These are phyloP conservation scores for Lasiurus cinereus DNA, from an alignment of 2,113 vertebrate genomes.

Conservation along the genomic window DNA sequence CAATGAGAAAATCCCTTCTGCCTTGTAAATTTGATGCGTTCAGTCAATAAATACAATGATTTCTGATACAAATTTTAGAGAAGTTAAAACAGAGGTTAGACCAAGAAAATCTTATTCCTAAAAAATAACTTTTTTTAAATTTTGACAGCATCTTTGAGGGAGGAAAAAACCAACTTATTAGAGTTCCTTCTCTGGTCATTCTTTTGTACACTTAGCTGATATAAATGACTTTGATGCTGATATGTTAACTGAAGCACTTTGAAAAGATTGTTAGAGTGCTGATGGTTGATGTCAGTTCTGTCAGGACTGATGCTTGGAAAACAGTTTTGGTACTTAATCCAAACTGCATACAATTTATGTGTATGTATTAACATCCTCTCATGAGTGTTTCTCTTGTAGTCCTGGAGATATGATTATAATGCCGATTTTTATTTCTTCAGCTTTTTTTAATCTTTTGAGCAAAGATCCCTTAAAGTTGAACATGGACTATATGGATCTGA, in stretches of 20 bases:
- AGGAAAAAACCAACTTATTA: neutral
- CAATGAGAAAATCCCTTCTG: conserved; percentile 24
- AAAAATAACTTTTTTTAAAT: conserved; percentile 52
- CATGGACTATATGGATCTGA: neutral
- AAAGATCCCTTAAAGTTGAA: conserved; percentile 29
- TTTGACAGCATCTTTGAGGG: conserved; percentile 16
- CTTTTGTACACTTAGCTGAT: conserved; percentile 8
- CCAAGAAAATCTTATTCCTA: conserved; percentile 56
- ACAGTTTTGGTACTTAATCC: conserved; percentile 45
- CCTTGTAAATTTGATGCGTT: conserved; percentile 43
- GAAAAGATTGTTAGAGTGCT: conserved; percentile 36
- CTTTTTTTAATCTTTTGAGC: conserved; percentile 28
- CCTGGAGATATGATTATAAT: neutral
- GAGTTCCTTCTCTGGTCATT: conserved; percentile 17
- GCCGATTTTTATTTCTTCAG: conserved; percentile 25
- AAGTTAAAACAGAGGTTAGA: conserved; percentile 33
- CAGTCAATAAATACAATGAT: neutral
- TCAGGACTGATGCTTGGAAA: conserved; percentile 45
- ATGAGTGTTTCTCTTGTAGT: conserved; percentile 13
- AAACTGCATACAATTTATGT: conserved; percentile 25
- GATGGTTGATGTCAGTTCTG: neutral
- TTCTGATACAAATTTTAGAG: conserved; percentile 56
- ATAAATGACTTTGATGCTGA: neutral
- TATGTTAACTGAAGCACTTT: conserved; percentile 32
- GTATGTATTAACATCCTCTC: conserved; percentile 40